Percentiles rank a stretch among this genome's conserved stretches.
Evolutionary conservation across 2,113 vertebrate genomes (phyloP).

Genomic region (Chloebia gouldiae): DNA sequence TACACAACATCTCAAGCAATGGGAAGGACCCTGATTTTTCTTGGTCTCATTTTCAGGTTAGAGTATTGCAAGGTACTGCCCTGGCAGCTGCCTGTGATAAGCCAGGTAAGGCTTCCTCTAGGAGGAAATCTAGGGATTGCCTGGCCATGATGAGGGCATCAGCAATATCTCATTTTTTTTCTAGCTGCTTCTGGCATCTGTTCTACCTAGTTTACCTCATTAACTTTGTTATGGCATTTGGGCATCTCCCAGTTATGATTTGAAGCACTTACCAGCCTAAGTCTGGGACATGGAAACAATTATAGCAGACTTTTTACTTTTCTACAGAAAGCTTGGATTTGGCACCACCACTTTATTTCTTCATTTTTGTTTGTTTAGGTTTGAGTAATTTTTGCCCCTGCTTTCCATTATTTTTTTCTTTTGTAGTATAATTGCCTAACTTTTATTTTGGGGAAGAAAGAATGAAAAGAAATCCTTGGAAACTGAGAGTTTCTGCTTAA

Average conservation of each 20-base stretch:
- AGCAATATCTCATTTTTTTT: neutral
- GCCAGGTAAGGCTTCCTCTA: neutral
- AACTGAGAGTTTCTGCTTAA: neutral
- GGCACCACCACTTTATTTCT: neutral
- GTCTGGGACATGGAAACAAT: neutral
- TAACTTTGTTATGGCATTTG: neutral
- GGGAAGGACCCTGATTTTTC: neutral
- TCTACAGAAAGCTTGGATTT: neutral
- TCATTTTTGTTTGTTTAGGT: neutral
- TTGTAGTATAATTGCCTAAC: neutral
- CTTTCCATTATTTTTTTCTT: neutral
- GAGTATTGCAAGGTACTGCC: neutral
- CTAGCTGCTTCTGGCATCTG: neutral
- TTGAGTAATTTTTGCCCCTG: neutral
- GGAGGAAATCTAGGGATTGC: neutral
- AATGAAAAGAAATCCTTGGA: neutral
- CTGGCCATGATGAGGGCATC: neutral
- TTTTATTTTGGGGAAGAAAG: neutral
- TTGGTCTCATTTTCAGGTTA: neutral
- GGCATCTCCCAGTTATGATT: neutral
- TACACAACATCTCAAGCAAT: neutral
- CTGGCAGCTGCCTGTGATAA: neutral
- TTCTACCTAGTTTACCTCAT: neutral
- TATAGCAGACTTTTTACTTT: neutral
- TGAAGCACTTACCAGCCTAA: neutral